Percentiles rank a stretch among this genome's conserved stretches.
These are phyloP conservation scores for Candoia aspera DNA, from an alignment of 2,113 vertebrate genomes.

Conservation along the genomic window DNA sequence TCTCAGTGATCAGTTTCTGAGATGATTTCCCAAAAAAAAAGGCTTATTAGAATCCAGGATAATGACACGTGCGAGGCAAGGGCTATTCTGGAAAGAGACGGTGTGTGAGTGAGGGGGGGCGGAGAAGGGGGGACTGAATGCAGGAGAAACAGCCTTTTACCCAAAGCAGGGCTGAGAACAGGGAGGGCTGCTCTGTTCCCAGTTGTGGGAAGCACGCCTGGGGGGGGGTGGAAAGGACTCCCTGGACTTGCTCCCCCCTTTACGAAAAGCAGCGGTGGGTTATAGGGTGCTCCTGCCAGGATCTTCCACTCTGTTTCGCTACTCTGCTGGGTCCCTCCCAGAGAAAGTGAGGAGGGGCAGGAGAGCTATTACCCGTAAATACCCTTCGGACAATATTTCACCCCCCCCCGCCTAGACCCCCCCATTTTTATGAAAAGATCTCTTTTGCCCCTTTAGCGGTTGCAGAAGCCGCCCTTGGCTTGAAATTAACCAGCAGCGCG, in stretches of 20 bases:
- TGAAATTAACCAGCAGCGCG: background rate
- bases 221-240: background rate
- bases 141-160: background rate
- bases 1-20: background rate
- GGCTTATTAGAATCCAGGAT: background rate
- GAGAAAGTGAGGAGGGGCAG: background rate
- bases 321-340: background rate
- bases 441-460: background rate
- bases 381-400: background rate
- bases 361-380: background rate
- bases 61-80: background rate
- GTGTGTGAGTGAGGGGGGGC: background rate
- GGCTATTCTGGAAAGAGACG: background rate
- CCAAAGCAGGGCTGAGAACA: background rate
- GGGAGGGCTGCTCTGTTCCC: background rate
- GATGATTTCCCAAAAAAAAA: background rate
- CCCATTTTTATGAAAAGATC: background rate
- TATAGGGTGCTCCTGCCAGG: background rate
- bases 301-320: background rate
- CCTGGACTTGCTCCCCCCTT: background rate
- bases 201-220: background rate
- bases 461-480: background rate
- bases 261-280: background rate
- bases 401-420: background rate
- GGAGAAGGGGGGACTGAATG: background rate